A percentile compares a stretch with the other conserved stretches of the same genome.
Conservation (phyloP, 53 echinoderm and acorn worm genomes). For the Patiria pectinifera region DNA sequence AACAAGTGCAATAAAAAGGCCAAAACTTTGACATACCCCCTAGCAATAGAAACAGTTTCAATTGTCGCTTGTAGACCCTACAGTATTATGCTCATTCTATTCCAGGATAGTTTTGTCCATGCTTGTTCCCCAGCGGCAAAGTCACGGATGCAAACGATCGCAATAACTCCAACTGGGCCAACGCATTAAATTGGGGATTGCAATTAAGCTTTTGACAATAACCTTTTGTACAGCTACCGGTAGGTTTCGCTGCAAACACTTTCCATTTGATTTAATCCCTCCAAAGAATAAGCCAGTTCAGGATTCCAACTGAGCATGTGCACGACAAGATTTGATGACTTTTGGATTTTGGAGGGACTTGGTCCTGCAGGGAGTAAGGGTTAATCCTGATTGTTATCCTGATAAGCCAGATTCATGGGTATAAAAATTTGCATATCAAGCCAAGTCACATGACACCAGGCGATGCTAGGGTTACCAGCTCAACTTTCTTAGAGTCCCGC, state of each 20-base stretch:
- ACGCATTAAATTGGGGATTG: not conserved
- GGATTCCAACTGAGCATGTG: too few relatives aligned
- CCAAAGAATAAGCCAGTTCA: not conserved
- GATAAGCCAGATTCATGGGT: not conserved
- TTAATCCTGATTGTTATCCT: not conserved
- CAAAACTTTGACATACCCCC: not conserved
- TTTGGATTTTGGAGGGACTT: too few relatives aligned
- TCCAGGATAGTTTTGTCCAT: not conserved
- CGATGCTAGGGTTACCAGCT: not conserved
- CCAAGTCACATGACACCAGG: not conserved
- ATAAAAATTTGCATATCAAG: not conserved
- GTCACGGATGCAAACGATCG: not conserved
- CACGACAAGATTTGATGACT: too few relatives aligned
- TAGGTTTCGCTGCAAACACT: not conserved
- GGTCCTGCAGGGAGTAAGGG: too few relatives aligned
- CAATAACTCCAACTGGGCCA: not conserved
- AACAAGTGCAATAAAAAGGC: not conserved
- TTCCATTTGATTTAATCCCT: not conserved
- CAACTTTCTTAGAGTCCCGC: slow-evolving; percentile 1
- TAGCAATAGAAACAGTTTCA: not conserved
- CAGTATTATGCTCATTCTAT: not conserved
- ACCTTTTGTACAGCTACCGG: not conserved
- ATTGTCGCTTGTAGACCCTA: not conserved
- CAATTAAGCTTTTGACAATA: not conserved
- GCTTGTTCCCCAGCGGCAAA: too few relatives aligned